Evolutionary conservation across 2,888 invertebrate genomes (phyloP).

Genomic region (Eupithecia abbreviata): DNA sequence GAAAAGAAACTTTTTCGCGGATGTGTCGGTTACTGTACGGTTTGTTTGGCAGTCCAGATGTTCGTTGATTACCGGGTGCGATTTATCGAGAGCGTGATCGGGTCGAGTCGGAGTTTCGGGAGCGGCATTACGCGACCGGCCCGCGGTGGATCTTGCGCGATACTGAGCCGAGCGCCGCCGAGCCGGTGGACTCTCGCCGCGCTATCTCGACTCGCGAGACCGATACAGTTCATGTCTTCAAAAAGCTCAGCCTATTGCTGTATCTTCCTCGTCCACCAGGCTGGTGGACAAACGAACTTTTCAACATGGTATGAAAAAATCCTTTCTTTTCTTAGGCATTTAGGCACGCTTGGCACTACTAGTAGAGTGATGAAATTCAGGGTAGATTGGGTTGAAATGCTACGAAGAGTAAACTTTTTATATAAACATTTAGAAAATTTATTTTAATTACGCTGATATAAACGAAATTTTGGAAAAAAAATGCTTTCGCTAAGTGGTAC

Average conservation of each 20-base stretch:
- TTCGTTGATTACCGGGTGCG: constrained; percentile 62
- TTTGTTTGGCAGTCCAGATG: constrained; percentile 65
- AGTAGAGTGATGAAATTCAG: neutral
- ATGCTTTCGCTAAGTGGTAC: too few relatives aligned
- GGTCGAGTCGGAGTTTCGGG: constrained; percentile 53
- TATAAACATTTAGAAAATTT: too few relatives aligned
- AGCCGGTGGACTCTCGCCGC: constrained; percentile 53
- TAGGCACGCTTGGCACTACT: too few relatives aligned
- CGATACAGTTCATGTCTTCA: constrained; percentile 64
- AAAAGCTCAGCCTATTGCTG: constrained; percentile 56
- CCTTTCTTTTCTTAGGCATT: too few relatives aligned
- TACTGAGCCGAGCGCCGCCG: constrained; percentile 59
- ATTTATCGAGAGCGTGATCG: constrained; percentile 70
- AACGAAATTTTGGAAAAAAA: too few relatives aligned
- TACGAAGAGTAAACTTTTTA: too few relatives aligned
- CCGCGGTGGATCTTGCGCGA: constrained; percentile 69
- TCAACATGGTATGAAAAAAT: neutral
- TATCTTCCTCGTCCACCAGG: neutral
- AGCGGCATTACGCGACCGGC: constrained; percentile 66
- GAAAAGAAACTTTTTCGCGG: constrained; percentile 37
- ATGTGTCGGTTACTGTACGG: constrained; percentile 52
- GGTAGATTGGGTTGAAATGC: neutral
- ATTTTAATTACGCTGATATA: too few relatives aligned
- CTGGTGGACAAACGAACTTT: neutral
- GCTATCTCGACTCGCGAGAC: constrained; percentile 61